These are phyloP conservation scores for Sitta europaea DNA, from an alignment of 2,113 vertebrate genomes.

Conservation along the genomic window DNA sequence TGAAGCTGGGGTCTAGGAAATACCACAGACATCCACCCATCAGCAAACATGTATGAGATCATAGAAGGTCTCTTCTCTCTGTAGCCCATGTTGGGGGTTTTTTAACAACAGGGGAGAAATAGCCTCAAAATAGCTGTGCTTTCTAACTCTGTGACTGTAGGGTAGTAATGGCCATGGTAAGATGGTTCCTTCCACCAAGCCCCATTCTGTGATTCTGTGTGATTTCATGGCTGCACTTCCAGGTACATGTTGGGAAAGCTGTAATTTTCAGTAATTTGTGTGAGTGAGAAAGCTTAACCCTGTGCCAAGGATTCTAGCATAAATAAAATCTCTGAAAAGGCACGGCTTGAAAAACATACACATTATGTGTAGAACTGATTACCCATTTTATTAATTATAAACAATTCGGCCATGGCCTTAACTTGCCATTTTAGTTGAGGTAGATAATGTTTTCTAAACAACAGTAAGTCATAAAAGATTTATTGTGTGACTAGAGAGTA, in stretches of 20 bases:
- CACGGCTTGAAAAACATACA: not conserved
- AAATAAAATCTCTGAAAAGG: not conserved
- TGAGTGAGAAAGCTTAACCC: not conserved
- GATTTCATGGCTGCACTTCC: not conserved
- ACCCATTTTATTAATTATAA: not conserved
- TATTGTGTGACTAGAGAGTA: not conserved
- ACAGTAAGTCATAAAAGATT: not conserved
- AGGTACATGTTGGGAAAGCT: not conserved
- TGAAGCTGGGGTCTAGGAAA: not conserved
- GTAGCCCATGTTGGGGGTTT: accelerated
- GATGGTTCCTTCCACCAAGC: not conserved
- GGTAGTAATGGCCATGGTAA: not conserved
- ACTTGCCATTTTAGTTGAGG: not conserved
- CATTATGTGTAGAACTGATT: not conserved
- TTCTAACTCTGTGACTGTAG: not conserved
- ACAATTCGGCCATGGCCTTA: not conserved
- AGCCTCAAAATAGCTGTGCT: not conserved
- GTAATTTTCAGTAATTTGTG: not conserved
- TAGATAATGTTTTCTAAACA: not conserved
- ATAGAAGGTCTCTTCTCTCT: not conserved
- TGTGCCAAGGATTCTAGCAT: not conserved
- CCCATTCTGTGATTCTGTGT: not conserved
- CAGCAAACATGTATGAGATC: not conserved
- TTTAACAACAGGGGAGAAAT: not conserved
- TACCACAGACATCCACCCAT: not conserved